Percentiles rank a stretch among this genome's conserved stretches.
These are phyloP conservation scores for Ridgeia piscesae DNA, from an alignment of 1,140 invertebrate genomes.

Conservation along the genomic window DNA sequence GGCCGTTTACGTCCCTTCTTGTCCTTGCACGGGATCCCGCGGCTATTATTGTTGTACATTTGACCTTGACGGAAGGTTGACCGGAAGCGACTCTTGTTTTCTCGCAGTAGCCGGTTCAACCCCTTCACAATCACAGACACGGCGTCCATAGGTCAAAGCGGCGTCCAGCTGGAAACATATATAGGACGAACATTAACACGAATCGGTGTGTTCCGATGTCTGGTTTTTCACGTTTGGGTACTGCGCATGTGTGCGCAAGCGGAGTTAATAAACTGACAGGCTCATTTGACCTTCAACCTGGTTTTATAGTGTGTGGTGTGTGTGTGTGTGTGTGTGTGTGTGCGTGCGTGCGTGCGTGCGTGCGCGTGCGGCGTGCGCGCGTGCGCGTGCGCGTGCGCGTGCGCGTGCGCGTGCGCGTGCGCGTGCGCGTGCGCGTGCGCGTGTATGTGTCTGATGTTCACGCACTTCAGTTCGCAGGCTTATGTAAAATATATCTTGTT, in stretches of 20 bases:
- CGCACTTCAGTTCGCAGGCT: not conserved
- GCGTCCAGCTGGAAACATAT: conserved; percentile 40
- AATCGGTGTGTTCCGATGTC: too few species aligned
- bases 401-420: too few species aligned
- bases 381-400: too few species aligned
- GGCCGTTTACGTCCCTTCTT: not conserved
- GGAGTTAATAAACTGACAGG: too few species aligned
- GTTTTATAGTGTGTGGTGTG: too few species aligned
- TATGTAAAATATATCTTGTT: not conserved
- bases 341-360: too few species aligned
- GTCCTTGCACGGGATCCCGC: conserved; percentile 43
- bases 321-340: too few species aligned
- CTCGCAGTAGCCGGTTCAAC: conserved; percentile 39
- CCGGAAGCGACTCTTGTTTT: conserved; percentile 41
- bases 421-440: too few species aligned
- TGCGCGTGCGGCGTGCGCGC: too few species aligned
- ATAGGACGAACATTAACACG: not conserved
- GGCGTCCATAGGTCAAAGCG: conserved; percentile 48
- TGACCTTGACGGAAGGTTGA: conserved; percentile 46
- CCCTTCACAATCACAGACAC: conserved; percentile 41
- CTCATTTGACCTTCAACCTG: too few species aligned
- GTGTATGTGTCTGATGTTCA: not conserved
- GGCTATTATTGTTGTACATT: conserved; percentile 48
- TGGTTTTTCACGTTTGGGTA: too few species aligned
- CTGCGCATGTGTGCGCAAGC: too few species aligned